Evolutionary conservation across 1,140 invertebrate species (phyloP).

Genomic region (Hermetia illucens): DNA sequence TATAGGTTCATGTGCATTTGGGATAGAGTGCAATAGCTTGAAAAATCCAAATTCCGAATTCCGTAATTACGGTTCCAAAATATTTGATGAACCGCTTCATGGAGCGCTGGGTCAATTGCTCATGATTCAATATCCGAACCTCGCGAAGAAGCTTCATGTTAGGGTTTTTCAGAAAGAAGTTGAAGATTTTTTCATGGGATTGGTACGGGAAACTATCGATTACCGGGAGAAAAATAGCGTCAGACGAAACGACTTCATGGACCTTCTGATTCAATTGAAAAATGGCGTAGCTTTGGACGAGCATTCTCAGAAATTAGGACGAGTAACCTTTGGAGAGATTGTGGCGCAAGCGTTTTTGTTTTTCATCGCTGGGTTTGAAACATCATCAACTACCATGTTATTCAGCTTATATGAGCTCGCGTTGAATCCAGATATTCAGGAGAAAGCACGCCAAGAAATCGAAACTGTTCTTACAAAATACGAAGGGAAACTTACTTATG

Average conservation of each 20-base stretch:
- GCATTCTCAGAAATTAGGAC: too few species aligned
- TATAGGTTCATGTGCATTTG: constrained; percentile 41
- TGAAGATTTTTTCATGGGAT: constrained; percentile 30
- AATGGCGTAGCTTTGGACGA: too few species aligned
- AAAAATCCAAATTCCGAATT: constrained; percentile 35
- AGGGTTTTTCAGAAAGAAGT: constrained; percentile 17
- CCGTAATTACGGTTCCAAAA: constrained; percentile 11
- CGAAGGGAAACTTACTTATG: too few species aligned
- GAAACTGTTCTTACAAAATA: too few species aligned
- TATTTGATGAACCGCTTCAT: constrained; percentile 9
- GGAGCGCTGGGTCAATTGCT: constrained; percentile 15
- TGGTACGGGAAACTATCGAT: constrained; percentile 30
- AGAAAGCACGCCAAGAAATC: too few species aligned
- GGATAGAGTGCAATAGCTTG: too few species aligned
- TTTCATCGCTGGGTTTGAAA: too few species aligned
- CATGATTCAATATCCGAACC: constrained; percentile 20
- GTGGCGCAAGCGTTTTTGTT: too few species aligned
- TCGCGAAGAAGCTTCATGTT: constrained; percentile 15
- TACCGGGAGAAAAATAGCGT: constrained; percentile 31
- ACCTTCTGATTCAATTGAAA: constrained; percentile 34
- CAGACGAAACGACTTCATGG: constrained; percentile 35
- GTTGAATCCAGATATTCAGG: too few species aligned
- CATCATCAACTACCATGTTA: too few species aligned
- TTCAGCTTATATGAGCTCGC: too few species aligned
- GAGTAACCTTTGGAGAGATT: too few species aligned